Evolutionary conservation across 2,113 vertebrate genomes (phyloP), one percentile per base, ranked within the genome.

Genomic region (Dromiciops gliroides): DNA sequence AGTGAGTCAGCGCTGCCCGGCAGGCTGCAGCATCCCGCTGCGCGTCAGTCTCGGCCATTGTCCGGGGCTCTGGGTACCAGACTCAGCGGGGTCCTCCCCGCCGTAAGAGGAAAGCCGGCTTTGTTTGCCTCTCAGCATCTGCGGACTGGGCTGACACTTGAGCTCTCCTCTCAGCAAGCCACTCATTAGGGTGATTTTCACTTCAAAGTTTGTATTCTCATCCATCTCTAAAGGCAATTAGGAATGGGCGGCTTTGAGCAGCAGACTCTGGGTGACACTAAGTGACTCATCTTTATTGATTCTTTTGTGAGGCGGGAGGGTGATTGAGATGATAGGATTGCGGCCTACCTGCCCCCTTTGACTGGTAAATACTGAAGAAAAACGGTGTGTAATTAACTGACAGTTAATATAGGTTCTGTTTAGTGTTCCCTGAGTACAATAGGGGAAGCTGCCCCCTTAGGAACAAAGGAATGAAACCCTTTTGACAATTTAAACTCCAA

Each of bases 331-430:
- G 98, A 99, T 98, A 98, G 97, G 98, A 98, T 98, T 98, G 98
- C 97, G 94, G 98, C 98, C 98, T 98, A 98, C 98, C 98, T 98
- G 98, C 98, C 98, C 98, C 89, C 98, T 99, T 99, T 99, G 98
- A 99, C 99, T 99, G 99, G 99, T 99, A 99, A 99, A 99, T 98
- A 99, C 98, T 98, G 98, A 98, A 99, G 98, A 98, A 99, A 99
- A 99, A 99, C 97, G 98, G 99, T 99, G 99, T 99, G 99, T 99
- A 99, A 99, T 99, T 99, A 99, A 99, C 98, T 99, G 98, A 99
- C 98, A 99, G 99, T 99, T 99, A 99, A 99, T 99, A 99, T 99
- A 98, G 98, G 98, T 99, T 99, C 99, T 99, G 98, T 99, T 99
- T 98, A 98, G 98, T 98, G 98, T 98, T 99, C 98, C 98, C 98